A percentile compares a stretch with the other conserved stretches of the same genome.
These are phyloP conservation scores for Micronycteris hirsuta DNA, from an alignment of 2,113 vertebrate genomes.

Conservation along the genomic window DNA sequence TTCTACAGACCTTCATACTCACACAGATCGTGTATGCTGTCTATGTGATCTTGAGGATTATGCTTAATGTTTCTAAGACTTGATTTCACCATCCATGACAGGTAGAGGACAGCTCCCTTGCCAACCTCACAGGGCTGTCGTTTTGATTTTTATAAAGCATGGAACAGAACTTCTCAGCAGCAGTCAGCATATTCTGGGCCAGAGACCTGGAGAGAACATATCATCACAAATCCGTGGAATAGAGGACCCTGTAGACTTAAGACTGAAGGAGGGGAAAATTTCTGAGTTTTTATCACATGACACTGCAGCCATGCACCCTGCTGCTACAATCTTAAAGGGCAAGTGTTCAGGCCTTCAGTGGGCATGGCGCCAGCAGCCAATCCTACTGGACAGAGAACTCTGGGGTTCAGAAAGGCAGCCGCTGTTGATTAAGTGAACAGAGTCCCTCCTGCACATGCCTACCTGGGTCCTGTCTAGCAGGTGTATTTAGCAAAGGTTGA, in stretches of 20 bases:
- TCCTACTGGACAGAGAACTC: background rate
- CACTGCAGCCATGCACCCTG: background rate
- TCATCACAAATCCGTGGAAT: background rate
- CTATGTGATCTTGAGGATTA: conserved; percentile 40
- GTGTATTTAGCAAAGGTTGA: background rate
- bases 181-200: background rate
- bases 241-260: background rate
- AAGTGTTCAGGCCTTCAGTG: background rate
- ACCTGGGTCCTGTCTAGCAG: background rate
- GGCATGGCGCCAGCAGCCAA: background rate
- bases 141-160: conserved; percentile 33
- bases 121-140: conserved; percentile 3
- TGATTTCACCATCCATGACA: conserved; percentile 45
- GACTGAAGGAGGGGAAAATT: background rate
- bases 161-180: conserved; percentile 21
- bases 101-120: background rate
- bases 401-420: background rate
- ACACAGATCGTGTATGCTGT: background rate
- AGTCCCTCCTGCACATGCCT: background rate
- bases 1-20: background rate
- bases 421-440: background rate
- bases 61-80: conserved; percentile 18
- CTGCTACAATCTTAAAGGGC: background rate
- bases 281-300: background rate
- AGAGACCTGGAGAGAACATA: background rate